Base-by-base conservation (phyloP, 2,797 vertebrate genomes). In the Poeciliopsis paucimaculata region DNA sequence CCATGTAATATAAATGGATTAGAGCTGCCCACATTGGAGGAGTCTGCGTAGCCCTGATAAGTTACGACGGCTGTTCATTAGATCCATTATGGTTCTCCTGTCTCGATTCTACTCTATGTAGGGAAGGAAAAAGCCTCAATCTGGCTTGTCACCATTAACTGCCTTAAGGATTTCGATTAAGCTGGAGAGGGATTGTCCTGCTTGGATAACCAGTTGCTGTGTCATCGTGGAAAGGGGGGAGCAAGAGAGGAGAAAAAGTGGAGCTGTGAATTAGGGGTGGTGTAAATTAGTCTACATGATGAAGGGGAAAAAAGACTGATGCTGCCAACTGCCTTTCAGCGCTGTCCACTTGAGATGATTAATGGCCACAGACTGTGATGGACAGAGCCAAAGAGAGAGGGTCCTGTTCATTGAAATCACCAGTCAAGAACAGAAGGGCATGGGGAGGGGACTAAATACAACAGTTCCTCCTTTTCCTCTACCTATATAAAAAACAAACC, bases 271-370 rank as follows among this genome's bases (percentile, higher is more conserved):
- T 72, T 31, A 2, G 60, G 3, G 70, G 36, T 62, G 53, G 62
- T 49, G 74, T 80, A 77, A 84, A 73, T 77, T 73, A 80, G 87
- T 78, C 77, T 81, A 84, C 41, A 73, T 86, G 80, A 82, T 49
- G 62, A 87, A 87, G 82, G 77, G 82, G 81, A 90, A 89, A 89
- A 88, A 86, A 87, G 89, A 92, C 88, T 86, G 88, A 93, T 94
- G 86, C 92, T 88, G 91, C 91, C 92, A 91, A 93, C 92, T 90
- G 93, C 86, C 93, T 93, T 93, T 92, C 93, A 92, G 89, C 87
- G 82, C 90, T 88, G 91, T 91, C 92, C 90, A 93, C 94, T 94
- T 91, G 84, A 88, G 84, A 93, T 95, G 95, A 96, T 95, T 94
- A 95, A 95, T 93, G 94, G 88, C 80, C 75, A n/a, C 73, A 84